Conservation (phyloP, 2,113 vertebrate genomes). For the Cyanoramphus novaezelandiae region DNA sequence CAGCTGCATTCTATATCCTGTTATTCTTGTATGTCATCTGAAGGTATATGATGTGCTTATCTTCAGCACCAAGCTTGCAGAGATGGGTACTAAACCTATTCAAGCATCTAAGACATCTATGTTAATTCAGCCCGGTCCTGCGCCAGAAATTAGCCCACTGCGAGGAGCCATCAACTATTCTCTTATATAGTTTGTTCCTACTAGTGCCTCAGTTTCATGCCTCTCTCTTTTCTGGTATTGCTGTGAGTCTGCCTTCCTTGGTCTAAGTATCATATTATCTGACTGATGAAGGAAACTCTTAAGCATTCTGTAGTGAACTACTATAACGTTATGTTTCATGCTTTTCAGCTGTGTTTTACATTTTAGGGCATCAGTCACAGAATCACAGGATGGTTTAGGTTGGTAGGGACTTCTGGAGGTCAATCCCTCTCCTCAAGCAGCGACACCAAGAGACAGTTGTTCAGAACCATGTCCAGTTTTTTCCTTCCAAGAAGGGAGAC, state of each 20-base stretch:
- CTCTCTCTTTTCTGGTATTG: neutral
- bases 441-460: neutral
- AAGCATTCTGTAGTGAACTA: fast-evolving
- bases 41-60: neutral
- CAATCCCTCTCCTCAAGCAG: neutral
- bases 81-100: neutral
- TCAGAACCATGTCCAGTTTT: neutral
- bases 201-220: neutral
- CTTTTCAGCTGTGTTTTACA: neutral
- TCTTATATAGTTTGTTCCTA: neutral
- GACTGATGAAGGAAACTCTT: neutral
- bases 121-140: neutral
- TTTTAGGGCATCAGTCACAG: neutral
- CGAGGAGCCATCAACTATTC: neutral
- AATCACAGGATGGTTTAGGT: neutral
- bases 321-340: neutral
- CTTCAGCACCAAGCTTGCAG: neutral
- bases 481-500: neutral
- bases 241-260: neutral
- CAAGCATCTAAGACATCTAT: neutral
- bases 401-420: neutral
- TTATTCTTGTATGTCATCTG: neutral
- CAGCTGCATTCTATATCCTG: neutral
- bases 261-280: neutral
- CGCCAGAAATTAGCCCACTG: neutral